Percentiles rank a stretch among this genome's conserved stretches.
Evolutionary conservation across 2,113 vertebrate genomes (phyloP).

Genomic region (Corydoras maculifer): DNA sequence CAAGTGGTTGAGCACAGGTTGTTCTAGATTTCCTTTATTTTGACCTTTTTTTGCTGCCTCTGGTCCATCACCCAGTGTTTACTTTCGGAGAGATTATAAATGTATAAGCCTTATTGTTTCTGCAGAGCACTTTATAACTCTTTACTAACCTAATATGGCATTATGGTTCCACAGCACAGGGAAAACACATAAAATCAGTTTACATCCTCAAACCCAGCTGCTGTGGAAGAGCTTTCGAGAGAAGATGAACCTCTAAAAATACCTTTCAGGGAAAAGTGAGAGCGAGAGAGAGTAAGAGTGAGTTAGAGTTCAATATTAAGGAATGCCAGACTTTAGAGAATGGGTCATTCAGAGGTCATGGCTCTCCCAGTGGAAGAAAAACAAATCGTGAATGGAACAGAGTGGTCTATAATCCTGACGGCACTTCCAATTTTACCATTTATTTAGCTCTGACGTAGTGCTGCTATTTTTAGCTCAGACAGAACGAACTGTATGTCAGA

Average conservation of each 20-base stretch:
- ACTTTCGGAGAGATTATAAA: too few relatives aligned
- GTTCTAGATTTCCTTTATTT: too few relatives aligned
- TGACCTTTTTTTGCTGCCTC: too few relatives aligned
- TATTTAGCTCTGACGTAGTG: constrained; percentile 66
- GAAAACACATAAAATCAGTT: constrained; percentile 19
- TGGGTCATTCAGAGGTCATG: constrained; percentile 60
- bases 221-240: constrained; percentile 52
- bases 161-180: constrained; percentile 3
- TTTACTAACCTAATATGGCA: constrained; percentile 41
- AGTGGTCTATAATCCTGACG: constrained; percentile 52
- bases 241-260: constrained; percentile 80
- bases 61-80: too few relatives aligned
- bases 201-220: constrained; percentile 47
- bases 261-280: constrained; percentile 58
- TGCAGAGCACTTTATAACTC: not conserved
- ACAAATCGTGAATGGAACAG: constrained; percentile 58
- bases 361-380: constrained; percentile 72
- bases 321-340: constrained; percentile 23
- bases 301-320: constrained; percentile 66
- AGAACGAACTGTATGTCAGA: constrained; percentile 65
- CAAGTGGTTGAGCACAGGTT: too few relatives aligned
- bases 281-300: constrained; percentile 42
- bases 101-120: too few relatives aligned
- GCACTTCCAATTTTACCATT: constrained; percentile 55
- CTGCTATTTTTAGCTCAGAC: constrained; percentile 69